Evolutionary conservation across 2,113 vertebrate species (phyloP).

Genomic region (Equus przewalskii): DNA sequence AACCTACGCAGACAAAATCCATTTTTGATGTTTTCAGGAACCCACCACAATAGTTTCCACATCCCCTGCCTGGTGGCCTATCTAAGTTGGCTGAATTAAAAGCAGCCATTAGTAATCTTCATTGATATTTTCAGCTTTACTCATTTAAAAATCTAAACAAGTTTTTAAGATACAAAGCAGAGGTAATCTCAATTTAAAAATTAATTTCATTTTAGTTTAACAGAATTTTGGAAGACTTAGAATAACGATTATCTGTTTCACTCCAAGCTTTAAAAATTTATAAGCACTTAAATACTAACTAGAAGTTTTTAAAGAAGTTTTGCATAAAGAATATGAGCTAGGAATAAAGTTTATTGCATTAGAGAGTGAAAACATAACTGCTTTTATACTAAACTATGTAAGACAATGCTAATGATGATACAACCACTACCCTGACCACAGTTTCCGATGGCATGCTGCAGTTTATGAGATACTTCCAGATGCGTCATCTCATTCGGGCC

Average conservation of each 20-base stretch:
- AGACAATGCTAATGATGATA: background rate
- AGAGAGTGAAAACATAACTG: background rate
- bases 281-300: slow-evolving; percentile 50
- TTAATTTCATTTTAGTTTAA: slow-evolving; percentile 35
- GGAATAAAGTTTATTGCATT: background rate
- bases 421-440: background rate
- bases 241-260: slow-evolving; percentile 41
- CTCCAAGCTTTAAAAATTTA: slow-evolving; percentile 22
- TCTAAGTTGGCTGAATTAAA: slow-evolving; percentile 1
- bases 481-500: background rate
- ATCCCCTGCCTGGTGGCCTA: background rate
- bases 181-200: slow-evolving; percentile 40
- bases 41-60: background rate
- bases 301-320: background rate
- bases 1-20: slow-evolving; percentile 89
- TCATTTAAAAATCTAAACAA: slow-evolving; percentile 46
- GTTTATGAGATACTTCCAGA: background rate
- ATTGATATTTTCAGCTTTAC: slow-evolving; percentile 13
- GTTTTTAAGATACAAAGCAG: slow-evolving; percentile 54
- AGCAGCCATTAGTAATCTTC: slow-evolving; percentile 1
- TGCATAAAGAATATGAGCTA: background rate
- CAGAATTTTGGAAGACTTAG: slow-evolving; percentile 11
- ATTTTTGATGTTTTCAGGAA: background rate
- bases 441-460: background rate
- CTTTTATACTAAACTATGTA: background rate